Conservation (phyloP, 2,113 vertebrate genomes). For the Xenopus borealis region DNA sequence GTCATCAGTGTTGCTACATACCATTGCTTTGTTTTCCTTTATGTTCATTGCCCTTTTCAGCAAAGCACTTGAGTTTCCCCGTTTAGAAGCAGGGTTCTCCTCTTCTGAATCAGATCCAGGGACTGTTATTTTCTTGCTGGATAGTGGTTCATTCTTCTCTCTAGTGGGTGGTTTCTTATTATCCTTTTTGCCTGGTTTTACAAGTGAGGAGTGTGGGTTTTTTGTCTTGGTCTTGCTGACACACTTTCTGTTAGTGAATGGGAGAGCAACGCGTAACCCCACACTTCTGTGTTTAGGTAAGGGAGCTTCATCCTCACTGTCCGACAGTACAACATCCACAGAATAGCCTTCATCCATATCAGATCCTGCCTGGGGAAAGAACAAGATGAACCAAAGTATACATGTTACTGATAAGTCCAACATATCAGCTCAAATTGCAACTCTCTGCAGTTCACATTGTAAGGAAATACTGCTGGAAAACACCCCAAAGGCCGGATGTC, state of each 20-base stretch:
- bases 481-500: no score
- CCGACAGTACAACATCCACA: slow-evolving; percentile 55
- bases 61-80: slow-evolving; percentile 64
- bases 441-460: no score
- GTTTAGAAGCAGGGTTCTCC: slow-evolving; percentile 57
- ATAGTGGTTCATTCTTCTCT: slow-evolving; percentile 49
- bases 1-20: slow-evolving; percentile 60
- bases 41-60: slow-evolving; percentile 88
- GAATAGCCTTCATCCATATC: slow-evolving; percentile 62
- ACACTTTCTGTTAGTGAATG: slow-evolving; percentile 80
- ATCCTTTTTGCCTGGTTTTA: slow-evolving; percentile 48
- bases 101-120: slow-evolving; percentile 66
- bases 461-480: no score
- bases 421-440: no score
- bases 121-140: slow-evolving; percentile 43
- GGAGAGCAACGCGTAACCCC: slow-evolving; percentile 81
- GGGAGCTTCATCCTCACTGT: slow-evolving; percentile 55
- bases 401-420: not conserved
- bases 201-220: slow-evolving; percentile 49
- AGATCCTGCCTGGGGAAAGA: fast-evolving
- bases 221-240: slow-evolving; percentile 51
- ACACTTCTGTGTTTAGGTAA: slow-evolving; percentile 66
- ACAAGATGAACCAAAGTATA: not conserved
- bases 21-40: slow-evolving; percentile 96
- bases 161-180: slow-evolving; percentile 46